A percentile compares a stretch with the other conserved stretches of the same genome.
Conservation (phyloP, 2,113 vertebrate genomes). For the Cyprinodon brontotheroides region DNA sequence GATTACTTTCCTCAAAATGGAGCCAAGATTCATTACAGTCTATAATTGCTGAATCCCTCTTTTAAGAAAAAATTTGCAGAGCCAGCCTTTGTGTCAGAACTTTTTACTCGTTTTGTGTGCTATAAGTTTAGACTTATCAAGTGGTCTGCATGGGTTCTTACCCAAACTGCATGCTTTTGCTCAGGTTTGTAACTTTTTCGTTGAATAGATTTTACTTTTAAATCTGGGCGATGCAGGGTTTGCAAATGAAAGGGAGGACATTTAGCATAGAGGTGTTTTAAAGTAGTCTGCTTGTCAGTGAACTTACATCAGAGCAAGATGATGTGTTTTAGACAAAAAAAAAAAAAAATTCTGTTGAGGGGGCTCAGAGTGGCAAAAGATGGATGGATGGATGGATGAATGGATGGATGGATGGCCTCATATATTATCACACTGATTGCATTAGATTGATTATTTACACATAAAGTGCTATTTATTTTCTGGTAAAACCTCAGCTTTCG, state of each 20-base stretch:
- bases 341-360: conserved; percentile 15
- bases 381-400: no score
- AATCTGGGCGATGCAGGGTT: background rate
- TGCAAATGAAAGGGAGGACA: conserved; percentile 46
- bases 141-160: no score
- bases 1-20: conserved; percentile 8
- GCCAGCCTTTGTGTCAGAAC: background rate
- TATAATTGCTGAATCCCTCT: conserved; percentile 6
- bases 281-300: conserved; percentile 57
- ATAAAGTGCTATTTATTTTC: no score
- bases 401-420: no score
- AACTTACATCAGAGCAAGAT: conserved; percentile 66
- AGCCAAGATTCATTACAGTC: conserved; percentile 29
- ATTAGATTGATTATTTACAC: no score
- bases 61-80: background rate
- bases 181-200: background rate
- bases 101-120: background rate
- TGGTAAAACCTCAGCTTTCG: background rate
- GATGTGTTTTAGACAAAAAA: conserved; percentile 61
- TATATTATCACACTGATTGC: no score
- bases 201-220: background rate
- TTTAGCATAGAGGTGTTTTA: conserved; percentile 20
- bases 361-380: background rate
- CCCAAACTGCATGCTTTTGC: background rate
- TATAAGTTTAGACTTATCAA: no score